Conservation (phyloP, 1,140 invertebrate species). For the Conus betulinus region DNA sequence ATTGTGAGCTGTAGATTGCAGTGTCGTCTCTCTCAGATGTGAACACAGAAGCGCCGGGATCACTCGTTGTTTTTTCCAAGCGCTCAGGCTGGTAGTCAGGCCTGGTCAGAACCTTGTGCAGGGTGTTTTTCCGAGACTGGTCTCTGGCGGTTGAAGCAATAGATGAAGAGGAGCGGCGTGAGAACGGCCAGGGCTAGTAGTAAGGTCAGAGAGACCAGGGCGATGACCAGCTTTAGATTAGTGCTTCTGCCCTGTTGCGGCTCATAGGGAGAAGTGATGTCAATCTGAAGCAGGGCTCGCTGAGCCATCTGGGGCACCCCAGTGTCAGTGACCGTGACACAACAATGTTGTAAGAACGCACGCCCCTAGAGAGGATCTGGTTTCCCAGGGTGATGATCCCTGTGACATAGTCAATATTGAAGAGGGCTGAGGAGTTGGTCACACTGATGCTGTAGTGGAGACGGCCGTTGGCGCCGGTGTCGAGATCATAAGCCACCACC, state of each 20-base stretch:
- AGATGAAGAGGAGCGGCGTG: constrained; percentile 59
- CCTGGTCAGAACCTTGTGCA: constrained; percentile 6
- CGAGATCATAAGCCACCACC: constrained; percentile 50
- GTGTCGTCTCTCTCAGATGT: neutral
- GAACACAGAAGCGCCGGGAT: neutral
- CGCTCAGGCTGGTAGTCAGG: neutral
- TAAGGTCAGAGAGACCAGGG: constrained; percentile 63
- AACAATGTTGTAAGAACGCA: constrained; percentile 46
- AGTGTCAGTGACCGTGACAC: constrained; percentile 53
- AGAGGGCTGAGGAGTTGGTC: constrained; percentile 78
- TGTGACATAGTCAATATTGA: constrained; percentile 89
- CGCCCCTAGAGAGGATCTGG: constrained; percentile 33
- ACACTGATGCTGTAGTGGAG: constrained; percentile 51
- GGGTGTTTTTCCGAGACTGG: constrained; percentile 10
- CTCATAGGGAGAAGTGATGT: constrained; percentile 27
- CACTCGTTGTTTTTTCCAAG: neutral
- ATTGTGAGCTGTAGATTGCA: constrained; percentile 1
- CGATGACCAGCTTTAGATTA: constrained; percentile 64
- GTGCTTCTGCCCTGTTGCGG: neutral
- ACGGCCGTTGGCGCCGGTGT: constrained; percentile 51
- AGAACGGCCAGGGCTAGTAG: constrained; percentile 63
- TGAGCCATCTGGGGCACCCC: constrained; percentile 49
- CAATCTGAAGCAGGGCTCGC: constrained; percentile 41
- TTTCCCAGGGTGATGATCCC: constrained; percentile 86
- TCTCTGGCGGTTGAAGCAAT: constrained; percentile 50